phyloP scores from a whole-genome alignment of 2,888 invertebrate genomes.

The Periphyllus acericola region DNA sequence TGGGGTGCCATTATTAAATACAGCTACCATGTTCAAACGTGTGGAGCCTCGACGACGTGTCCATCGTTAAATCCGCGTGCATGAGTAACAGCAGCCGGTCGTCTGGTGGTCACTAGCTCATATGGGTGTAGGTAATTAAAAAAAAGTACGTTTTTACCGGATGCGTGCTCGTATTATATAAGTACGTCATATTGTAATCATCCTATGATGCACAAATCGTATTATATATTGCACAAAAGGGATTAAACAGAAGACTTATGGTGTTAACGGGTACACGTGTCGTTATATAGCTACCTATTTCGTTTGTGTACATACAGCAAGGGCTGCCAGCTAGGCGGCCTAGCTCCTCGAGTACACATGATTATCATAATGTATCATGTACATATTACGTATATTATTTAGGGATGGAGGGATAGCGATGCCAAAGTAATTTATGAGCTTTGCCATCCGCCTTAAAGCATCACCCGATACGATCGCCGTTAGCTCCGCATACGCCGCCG shows the following conservation, averaged over 20 bases:
- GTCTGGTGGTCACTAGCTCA: neutral
- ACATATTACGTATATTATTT: neutral
- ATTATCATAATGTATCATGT: neutral
- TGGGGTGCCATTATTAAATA: constrained; percentile 28
- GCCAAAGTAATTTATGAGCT: neutral
- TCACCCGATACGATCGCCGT: neutral
- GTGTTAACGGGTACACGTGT: neutral
- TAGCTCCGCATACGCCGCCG: neutral
- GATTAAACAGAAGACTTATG: neutral
- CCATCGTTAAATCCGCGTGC: constrained; percentile 5
- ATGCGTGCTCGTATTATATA: too few species aligned
- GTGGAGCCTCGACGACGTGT: neutral
- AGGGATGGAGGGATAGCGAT: neutral
- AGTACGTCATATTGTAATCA: neutral
- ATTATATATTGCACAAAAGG: too few species aligned
- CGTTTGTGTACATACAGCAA: neutral
- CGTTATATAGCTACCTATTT: neutral
- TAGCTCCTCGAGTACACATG: neutral
- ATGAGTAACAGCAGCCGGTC: neutral
- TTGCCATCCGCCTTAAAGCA: neutral
- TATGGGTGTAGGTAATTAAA: neutral
- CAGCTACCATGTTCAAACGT: neutral
- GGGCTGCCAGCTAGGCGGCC: neutral
- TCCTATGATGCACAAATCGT: neutral
- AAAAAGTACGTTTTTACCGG: constrained; percentile 9